Conservation (phyloP, 2,888 invertebrate genomes). For the Drosophila engyochracea region DNA sequence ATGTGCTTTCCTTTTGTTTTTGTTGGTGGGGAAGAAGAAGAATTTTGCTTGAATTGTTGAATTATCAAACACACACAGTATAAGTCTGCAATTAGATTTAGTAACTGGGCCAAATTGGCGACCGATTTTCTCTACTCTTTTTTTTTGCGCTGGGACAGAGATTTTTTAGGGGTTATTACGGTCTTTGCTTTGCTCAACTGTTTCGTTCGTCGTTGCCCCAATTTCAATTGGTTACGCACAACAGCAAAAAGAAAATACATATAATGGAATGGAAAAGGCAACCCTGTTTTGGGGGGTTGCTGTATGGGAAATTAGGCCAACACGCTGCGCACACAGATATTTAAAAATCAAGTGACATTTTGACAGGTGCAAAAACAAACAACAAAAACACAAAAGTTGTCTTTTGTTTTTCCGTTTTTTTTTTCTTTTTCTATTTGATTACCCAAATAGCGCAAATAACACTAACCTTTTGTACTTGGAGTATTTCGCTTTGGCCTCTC, state of each 20-base stretch:
- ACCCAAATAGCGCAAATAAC: constrained; percentile 46
- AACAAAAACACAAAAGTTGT: constrained; percentile 12
- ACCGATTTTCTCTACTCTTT: constrained; percentile 42
- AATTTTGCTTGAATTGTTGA: constrained; percentile 20
- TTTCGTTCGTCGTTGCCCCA: constrained; percentile 72
- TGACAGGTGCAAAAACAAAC: constrained; percentile 64
- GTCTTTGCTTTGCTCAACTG: constrained; percentile 78
- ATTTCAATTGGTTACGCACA: constrained; percentile 81
- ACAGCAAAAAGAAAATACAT: constrained; percentile 8
- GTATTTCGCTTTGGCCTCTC: constrained; percentile 53
- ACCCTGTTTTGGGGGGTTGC: constrained; percentile 67
- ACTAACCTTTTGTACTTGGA: constrained; percentile 60
- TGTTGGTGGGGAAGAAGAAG: constrained; percentile 26
- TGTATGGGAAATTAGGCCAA: constrained; percentile 67
- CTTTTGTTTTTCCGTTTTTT: background rate
- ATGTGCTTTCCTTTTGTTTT: constrained; percentile 35
- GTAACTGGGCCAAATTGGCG: constrained; percentile 73
- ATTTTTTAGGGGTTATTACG: constrained; percentile 79
- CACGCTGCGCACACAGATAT: constrained; percentile 48
- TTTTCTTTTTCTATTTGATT: background rate
- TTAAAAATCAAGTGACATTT: constrained; percentile 50
- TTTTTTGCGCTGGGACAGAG: constrained; percentile 33
- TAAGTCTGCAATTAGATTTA: constrained; percentile 72
- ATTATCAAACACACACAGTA: constrained; percentile 54
- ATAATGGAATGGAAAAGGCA: constrained; percentile 28